Conservation (phyloP, 2,113 vertebrate species). For the Sigmodon hispidus region DNA sequence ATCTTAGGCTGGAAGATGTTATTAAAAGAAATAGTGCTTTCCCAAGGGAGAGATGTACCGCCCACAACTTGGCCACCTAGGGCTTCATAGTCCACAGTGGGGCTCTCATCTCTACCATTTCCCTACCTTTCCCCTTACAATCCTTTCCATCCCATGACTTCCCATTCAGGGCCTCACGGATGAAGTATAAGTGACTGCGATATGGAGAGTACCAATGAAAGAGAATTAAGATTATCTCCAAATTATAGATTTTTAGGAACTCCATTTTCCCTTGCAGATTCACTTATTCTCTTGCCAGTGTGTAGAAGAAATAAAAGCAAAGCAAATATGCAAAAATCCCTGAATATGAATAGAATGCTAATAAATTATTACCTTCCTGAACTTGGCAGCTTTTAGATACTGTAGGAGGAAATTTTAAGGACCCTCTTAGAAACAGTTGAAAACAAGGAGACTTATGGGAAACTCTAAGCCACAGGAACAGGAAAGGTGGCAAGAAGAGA, state of each 20-base stretch:
- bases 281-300: not conserved
- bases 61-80: not conserved
- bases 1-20: not conserved
- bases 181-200: not conserved
- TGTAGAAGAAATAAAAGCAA: conserved; percentile 48
- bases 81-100: not conserved
- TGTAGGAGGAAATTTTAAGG: conserved; percentile 58
- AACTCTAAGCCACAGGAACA: conserved; percentile 66
- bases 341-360: not conserved
- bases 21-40: not conserved
- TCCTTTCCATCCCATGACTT: not conserved
- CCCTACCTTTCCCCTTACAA: not conserved
- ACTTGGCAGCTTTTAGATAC: conserved; percentile 39
- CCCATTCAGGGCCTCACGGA: not conserved
- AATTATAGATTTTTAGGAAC: conserved; percentile 5
- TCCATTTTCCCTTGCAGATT: not conserved
- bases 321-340: not conserved
- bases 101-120: not conserved
- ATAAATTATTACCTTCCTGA: conserved; percentile 33
- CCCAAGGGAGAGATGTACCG: not conserved
- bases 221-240: not conserved
- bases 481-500: conserved; percentile 56
- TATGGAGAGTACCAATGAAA: not conserved
- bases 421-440: conserved; percentile 35
- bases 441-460: conserved; percentile 58